A percentile compares a stretch with the other conserved stretches of the same genome.
These are phyloP conservation scores for Umimayanthus kanabou DNA, from an alignment of 92 coral and sea anemone species.

Conservation along the genomic window DNA sequence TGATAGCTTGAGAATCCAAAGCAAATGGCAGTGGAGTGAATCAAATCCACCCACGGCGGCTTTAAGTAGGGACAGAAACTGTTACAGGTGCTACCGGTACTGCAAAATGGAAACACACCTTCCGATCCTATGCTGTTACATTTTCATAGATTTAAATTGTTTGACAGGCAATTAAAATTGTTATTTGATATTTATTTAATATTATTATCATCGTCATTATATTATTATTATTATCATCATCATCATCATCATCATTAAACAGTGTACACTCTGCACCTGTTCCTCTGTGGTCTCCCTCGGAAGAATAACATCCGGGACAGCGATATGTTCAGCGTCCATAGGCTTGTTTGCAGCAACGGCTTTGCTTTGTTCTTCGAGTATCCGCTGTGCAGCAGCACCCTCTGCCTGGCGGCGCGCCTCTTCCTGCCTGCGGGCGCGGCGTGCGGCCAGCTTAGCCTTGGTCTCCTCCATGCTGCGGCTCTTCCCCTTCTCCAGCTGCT, in stretches of 20 bases:
- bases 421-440: slow-evolving; percentile 95
- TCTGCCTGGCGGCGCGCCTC: slow-evolving; percentile 97
- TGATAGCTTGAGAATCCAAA: too few relatives aligned
- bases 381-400: slow-evolving; percentile 91
- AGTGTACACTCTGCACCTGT: slow-evolving; percentile 57
- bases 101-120: too few relatives aligned
- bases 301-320: slow-evolving; percentile 84
- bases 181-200: too few relatives aligned
- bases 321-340: slow-evolving; percentile 84
- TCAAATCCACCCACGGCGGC: too few relatives aligned
- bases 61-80: too few relatives aligned
- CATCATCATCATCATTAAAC: neutral
- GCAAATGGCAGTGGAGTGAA: too few relatives aligned
- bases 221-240: too few relatives aligned
- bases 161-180: neutral
- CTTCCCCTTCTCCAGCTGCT: slow-evolving; percentile 81
- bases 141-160: too few relatives aligned
- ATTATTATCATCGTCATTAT: too few relatives aligned
- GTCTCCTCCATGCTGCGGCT: slow-evolving; percentile 78
- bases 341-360: slow-evolving; percentile 89
- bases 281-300: slow-evolving; percentile 95
- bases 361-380: slow-evolving; percentile 93
- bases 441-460: slow-evolving; percentile 95
- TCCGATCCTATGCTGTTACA: too few relatives aligned
- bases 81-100: too few relatives aligned